Evolutionary conservation across 2,797 vertebrate genomes (phyloP).

Genomic region (Zenarchopterus dispar): DNA sequence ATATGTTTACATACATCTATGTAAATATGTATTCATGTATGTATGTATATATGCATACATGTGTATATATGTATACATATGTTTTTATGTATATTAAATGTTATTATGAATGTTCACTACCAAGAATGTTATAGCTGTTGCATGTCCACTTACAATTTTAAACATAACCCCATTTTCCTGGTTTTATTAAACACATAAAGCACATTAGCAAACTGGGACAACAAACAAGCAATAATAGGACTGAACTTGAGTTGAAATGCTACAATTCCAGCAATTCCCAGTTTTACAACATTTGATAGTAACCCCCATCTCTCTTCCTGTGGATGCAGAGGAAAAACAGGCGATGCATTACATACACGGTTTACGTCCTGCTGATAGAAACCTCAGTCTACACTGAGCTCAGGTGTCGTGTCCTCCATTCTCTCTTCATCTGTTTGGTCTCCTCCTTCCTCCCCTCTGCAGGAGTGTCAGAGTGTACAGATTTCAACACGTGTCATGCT

Average conservation of each 20-base stretch:
- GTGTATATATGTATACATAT: too few species aligned
- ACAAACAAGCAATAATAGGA: conserved; percentile 9
- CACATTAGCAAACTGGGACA: not conserved
- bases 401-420: conserved; percentile 65
- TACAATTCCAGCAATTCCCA: conserved; percentile 48
- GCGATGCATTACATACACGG: conserved; percentile 66
- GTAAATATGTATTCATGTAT: too few species aligned
- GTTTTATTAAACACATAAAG: conserved; percentile 4
- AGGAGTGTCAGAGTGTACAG: conserved; percentile 49
- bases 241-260: conserved; percentile 24
- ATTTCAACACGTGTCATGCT: conserved; percentile 40
- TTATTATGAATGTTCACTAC: too few species aligned
- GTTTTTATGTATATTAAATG: too few species aligned
- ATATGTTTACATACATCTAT: too few species aligned
- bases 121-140: too few species aligned
- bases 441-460: conserved; percentile 45
- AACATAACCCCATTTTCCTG: too few species aligned
- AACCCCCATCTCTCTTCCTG: conserved; percentile 57
- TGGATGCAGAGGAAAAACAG: too few species aligned
- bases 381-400: conserved; percentile 63
- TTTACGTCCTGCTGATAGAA: conserved; percentile 64
- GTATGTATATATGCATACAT: too few species aligned
- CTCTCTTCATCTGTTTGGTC: conserved; percentile 36
- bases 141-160: too few species aligned
- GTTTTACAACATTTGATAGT: conserved; percentile 63